phyloP scores from a whole-genome alignment of 2,888 invertebrate species.

The Lepas anatifera region DNA sequence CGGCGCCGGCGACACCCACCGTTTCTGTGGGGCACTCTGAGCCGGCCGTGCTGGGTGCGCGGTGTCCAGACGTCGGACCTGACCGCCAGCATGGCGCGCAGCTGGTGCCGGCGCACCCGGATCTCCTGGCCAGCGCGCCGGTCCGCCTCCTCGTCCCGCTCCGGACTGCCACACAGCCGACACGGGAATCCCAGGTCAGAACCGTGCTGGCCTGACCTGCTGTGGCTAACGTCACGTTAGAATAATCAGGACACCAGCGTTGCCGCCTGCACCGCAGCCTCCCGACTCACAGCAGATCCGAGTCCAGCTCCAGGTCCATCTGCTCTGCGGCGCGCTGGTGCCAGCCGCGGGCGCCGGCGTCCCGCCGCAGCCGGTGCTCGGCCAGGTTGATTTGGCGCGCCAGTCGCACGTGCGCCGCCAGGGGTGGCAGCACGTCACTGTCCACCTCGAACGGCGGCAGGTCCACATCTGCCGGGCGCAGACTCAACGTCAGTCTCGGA shows the following conservation, averaged over 20 bases:
- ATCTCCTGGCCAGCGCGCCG: background rate
- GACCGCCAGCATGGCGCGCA: background rate
- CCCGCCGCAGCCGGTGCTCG: conserved; percentile 49
- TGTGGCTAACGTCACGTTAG: too few species aligned
- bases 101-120: background rate
- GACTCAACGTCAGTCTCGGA: too few species aligned
- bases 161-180: too few species aligned
- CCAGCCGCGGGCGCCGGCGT: conserved; percentile 51
- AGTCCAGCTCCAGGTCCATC: conserved; percentile 69
- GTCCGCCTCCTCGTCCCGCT: background rate
- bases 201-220: too few species aligned
- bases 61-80: background rate
- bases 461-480: background rate
- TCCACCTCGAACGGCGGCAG: background rate
- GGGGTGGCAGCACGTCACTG: conserved; percentile 45
- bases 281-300: conserved; percentile 37
- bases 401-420: conserved; percentile 53
- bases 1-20: background rate
- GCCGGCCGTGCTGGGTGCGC: background rate
- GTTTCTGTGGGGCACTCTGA: background rate
- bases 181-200: too few species aligned
- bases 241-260: too few species aligned
- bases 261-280: too few species aligned
- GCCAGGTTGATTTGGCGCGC: conserved; percentile 69
- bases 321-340: conserved; percentile 70